Conservation (phyloP, 2,888 invertebrate genomes). For the Drosophila peninsularis region DNA sequence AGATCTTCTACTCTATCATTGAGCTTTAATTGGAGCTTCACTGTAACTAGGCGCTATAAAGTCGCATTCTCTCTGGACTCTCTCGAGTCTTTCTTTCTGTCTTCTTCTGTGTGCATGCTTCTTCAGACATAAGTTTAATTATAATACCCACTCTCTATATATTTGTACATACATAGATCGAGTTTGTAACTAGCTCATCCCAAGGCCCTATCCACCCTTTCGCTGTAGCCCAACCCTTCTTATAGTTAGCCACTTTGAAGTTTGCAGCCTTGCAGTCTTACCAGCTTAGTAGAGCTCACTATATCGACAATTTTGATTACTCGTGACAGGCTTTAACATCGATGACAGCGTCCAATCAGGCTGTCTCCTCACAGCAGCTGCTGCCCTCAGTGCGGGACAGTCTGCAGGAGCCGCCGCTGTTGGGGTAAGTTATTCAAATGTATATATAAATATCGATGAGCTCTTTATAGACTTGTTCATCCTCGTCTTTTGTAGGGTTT, state of each 20-base stretch:
- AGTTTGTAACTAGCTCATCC: conserved; percentile 16
- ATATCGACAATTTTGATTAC: conserved; percentile 11
- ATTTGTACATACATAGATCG: conserved; percentile 6
- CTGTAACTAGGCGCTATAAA: not conserved
- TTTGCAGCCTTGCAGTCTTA: conserved; percentile 23
- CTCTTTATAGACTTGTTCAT: not conserved
- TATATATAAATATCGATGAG: not conserved
- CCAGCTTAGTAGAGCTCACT: conserved; percentile 1
- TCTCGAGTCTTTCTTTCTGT: conserved; percentile 26
- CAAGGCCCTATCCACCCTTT: conserved; percentile 10
- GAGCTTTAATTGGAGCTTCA: not conserved
- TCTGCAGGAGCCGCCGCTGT: conserved; percentile 87
- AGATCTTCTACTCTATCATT: not conserved
- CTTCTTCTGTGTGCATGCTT: conserved; percentile 54
- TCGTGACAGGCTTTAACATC: conserved; percentile 83
- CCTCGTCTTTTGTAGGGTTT: conserved; percentile 67
- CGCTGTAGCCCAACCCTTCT: conserved; percentile 12
- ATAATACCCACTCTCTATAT: not conserved
- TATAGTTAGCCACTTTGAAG: conserved; percentile 62
- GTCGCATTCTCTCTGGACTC: not conserved
- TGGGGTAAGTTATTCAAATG: conserved; percentile 84
- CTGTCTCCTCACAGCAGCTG: conserved; percentile 86
- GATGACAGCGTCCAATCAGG: conserved; percentile 88
- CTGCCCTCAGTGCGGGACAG: conserved; percentile 89
- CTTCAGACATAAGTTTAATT: not conserved